Conservation (phyloP, 2,888 invertebrate genomes). For the Pyrrhosoma nymphula region DNA sequence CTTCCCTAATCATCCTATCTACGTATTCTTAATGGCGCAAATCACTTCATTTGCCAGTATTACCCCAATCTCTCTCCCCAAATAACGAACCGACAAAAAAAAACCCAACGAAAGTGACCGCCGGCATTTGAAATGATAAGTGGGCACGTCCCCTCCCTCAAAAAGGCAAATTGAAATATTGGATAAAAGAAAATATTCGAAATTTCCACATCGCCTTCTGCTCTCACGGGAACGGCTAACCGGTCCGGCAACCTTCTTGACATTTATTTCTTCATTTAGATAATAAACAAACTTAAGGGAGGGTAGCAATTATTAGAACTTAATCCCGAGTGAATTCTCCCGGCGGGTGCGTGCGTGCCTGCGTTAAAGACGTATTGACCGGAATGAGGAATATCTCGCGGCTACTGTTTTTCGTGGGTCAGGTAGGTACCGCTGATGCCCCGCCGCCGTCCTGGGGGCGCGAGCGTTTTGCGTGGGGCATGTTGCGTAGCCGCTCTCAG, state of each 20-base stretch:
- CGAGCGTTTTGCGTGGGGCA: neutral
- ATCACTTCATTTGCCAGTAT: no score
- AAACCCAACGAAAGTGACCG: no score
- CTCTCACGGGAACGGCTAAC: neutral
- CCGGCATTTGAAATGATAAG: no score
- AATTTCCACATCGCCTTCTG: neutral
- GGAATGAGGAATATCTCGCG: slow-evolving; percentile 57
- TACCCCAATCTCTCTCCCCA: neutral
- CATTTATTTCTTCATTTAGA: slow-evolving; percentile 66
- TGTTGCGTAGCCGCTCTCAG: neutral
- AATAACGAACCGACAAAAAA: slow-evolving; percentile 7
- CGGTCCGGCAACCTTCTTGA: slow-evolving; percentile 49
- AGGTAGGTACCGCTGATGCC: neutral
- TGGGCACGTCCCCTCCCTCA: no score
- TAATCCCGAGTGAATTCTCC: slow-evolving; percentile 31
- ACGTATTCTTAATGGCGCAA: no score
- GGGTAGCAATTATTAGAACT: slow-evolving; percentile 58
- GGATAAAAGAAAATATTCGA: no score
- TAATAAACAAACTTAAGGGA: slow-evolving; percentile 37
- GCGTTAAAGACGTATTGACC: neutral
- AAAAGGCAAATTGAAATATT: no score
- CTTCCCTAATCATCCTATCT: no score
- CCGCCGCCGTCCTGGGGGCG: neutral
- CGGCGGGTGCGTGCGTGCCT: slow-evolving; percentile 1
- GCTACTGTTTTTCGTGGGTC: slow-evolving; percentile 44